phyloP scores from a whole-genome alignment of 2,888 invertebrate genomes.

The Xestia c-nigrum region DNA sequence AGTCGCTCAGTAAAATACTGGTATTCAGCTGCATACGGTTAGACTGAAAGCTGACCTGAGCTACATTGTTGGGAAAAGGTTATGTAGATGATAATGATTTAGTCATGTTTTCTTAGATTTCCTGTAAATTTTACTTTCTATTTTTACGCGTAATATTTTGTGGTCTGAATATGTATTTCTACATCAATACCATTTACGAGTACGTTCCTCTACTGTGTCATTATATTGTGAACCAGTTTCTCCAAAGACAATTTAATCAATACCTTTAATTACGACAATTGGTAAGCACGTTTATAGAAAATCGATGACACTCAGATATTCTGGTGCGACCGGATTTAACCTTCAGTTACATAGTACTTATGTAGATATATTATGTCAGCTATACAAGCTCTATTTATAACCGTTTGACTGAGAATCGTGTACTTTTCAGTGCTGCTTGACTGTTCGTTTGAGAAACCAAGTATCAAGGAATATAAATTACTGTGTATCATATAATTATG shows the following conservation, averaged over 20 bases:
- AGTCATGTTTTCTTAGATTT: neutral
- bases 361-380: neutral
- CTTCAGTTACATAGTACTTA: neutral
- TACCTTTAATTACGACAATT: slow-evolving; percentile 8
- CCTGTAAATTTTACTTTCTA: neutral
- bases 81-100: neutral
- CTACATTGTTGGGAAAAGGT: no score
- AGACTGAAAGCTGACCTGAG: no score
- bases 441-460: neutral
- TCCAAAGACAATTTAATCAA: neutral
- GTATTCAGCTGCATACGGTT: no score
- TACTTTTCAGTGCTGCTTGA: neutral
- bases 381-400: neutral
- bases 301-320: slow-evolving; percentile 40
- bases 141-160: slow-evolving; percentile 5
- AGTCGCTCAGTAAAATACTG: no score
- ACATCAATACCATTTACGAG: neutral
- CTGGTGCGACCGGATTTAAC: slow-evolving; percentile 18
- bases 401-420: no score
- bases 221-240: neutral
- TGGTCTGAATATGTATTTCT: neutral
- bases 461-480: neutral
- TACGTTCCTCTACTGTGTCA: neutral
- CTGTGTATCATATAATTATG: neutral
- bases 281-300: slow-evolving; percentile 25